Conservation (phyloP, 2,797 vertebrate species). For the Rhincodon typus region DNA sequence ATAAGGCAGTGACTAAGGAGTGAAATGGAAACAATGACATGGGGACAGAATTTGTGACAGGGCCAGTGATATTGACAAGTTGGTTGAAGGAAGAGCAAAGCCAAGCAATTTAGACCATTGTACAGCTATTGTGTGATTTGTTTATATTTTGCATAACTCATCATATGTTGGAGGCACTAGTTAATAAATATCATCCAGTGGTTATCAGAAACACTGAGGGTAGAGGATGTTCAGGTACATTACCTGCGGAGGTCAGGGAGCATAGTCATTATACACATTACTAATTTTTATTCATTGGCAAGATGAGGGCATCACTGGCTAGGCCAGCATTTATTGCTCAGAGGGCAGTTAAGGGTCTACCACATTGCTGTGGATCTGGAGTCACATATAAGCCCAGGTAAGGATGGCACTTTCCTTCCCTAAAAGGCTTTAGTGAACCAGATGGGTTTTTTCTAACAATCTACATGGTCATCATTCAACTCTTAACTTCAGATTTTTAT, state of each 20-base stretch:
- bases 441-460: no score
- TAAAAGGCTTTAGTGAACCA: no score
- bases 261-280: not conserved
- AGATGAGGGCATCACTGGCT: no score
- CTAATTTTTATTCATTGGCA: no score
- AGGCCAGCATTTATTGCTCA: no score
- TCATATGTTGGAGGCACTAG: not conserved
- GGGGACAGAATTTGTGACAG: not conserved
- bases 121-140: not conserved
- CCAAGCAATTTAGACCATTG: no score
- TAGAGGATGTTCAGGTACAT: not conserved
- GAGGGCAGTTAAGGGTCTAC: no score
- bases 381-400: no score
- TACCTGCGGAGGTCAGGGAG: not conserved
- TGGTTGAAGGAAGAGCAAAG: not conserved
- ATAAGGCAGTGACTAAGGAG: not conserved
- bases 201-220: not conserved
- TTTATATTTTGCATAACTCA: not conserved
- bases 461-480: no score
- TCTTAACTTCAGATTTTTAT: no score
- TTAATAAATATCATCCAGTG: not conserved
- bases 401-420: no score
- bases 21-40: not conserved
- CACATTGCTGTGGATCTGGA: no score
- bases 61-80: not conserved